Base-by-base conservation (phyloP, 2,113 vertebrate species). In the Glareola pratincola region DNA sequence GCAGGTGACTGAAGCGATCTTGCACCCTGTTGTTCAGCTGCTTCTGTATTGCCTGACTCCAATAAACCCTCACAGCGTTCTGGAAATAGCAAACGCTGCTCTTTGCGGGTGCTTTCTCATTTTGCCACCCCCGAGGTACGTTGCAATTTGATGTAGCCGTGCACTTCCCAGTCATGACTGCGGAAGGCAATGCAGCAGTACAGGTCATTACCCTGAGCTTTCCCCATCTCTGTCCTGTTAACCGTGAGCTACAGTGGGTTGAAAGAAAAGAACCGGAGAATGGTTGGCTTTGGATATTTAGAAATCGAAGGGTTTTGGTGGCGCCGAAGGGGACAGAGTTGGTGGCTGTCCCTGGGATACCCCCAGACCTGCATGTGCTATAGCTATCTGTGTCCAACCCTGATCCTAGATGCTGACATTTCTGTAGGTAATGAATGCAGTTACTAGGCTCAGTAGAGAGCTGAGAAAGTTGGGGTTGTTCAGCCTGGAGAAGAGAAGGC, bases 21-120 rank as follows among this genome's bases (percentile, higher is more conserved):
- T 20, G 9, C 12, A 29, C 10, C 9, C 12, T 56, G 18, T 13
- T 53, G 15, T 69, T 77, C 34, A 39, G 60, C 71, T 85, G 56
- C 36, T 56, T 10, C n/a, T 47, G 20, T 18, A 4, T 12, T 51
- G 15, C 60, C 69, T 27, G 77, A 14, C 63, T 80, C 29, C 5
- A 18, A 59, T 30, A 36, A 85, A 20, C 22, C 47, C 23, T 12
- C 36, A 8, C 0, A 0, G 16, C 3, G 1, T 5, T 34, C 47
- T 29, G 41, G 37, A 23, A 37, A 10, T 11, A n/a, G 14, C 15
- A 60, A 45, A 20, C 9, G 3, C 1, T 3, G 57, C 51, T 29
- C 30, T 37, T 57, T 20, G 37, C 13, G 14, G 41, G 7, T 27
- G 19, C 32, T 50, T 57, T 59, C 27, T 63, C 18, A 16, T 34